Evolutionary conservation across 2,888 invertebrate genomes (phyloP), one percentile per base, ranked within the genome.

Genomic region (Parascotia fuliginaria): DNA sequence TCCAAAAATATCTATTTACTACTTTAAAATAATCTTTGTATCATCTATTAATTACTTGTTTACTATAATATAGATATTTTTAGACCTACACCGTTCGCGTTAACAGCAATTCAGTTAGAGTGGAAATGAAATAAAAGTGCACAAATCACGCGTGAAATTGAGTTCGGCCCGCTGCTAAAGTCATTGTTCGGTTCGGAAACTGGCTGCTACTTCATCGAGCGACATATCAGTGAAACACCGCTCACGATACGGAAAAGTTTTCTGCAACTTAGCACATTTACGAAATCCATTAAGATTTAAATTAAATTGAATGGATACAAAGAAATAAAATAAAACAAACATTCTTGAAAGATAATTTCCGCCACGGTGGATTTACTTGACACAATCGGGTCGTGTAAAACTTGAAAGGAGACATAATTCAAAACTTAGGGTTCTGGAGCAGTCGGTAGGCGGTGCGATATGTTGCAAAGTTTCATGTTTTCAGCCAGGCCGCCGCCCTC

Each of bases 61-160:
- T 19, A 19, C 19, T 3, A 19, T 15, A 29, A 11, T 4, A 6
- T 32, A 12, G 6, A 5, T 24, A 16, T 4, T 3, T 5, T 12
- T 5, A 44, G 22, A 39, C 31, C 14, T 51, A 44, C 16, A 53
- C 16, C 14, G 13, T 54, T 54, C 51, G 34, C 48, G 59, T 46
- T 68, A 68, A 75, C 72, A 75, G 65, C 66, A 67, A 72, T 79
- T 76, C 72, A 72, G 64, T 70, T 63, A 65, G 65, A 80, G 78
- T 85, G 79, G 81, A 79, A 89, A 88, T 83, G 83, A 86, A 88
- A 87, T 88, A 86, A 89, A 86, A 87, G 80, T 81, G 78, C 78
- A 84, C 83, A 89, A 89, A 90, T 89, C 88, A 89, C 87, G 87
- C 90, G 89, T 90, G 89, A 90, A 91, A 91, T 91, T 87, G 89